Conservation (phyloP, 2,888 invertebrate species). For the Agrochola lychnidis region DNA sequence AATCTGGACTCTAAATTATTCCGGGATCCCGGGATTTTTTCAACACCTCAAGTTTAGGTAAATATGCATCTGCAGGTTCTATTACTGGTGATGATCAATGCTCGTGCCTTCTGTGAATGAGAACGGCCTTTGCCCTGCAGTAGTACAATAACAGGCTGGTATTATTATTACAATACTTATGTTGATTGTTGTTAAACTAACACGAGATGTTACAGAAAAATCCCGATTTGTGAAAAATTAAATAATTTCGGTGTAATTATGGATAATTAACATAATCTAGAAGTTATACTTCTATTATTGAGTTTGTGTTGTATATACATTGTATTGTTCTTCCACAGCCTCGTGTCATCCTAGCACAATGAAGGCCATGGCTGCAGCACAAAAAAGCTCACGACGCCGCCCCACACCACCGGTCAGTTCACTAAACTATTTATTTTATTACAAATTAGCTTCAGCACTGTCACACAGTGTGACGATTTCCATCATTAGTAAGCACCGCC, state of each 20-base stretch:
- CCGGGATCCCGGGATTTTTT: too few species aligned
- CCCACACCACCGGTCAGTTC: slow-evolving; percentile 12
- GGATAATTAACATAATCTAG: background rate
- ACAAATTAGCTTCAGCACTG: background rate
- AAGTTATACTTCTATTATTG: background rate
- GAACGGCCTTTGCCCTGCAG: background rate
- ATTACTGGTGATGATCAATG: background rate
- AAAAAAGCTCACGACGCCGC: background rate
- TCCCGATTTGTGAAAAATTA: background rate
- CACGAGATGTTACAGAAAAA: background rate
- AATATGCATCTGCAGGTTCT: too few species aligned
- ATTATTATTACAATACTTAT: background rate
- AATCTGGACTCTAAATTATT: too few species aligned
- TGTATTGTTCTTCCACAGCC: slow-evolving; percentile 2
- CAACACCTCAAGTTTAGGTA: too few species aligned
- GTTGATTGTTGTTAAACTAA: background rate
- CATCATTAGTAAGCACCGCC: background rate
- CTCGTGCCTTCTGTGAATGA: background rate
- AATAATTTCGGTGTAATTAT: background rate
- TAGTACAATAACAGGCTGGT: too few species aligned
- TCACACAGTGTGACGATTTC: background rate
- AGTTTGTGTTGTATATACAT: background rate
- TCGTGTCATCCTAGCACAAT: accelerated
- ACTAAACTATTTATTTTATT: background rate
- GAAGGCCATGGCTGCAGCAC: accelerated